These are phyloP conservation scores for Dicrostonyx torquatus DNA, from an alignment of 2,797 vertebrate species.

Conservation along the genomic window DNA sequence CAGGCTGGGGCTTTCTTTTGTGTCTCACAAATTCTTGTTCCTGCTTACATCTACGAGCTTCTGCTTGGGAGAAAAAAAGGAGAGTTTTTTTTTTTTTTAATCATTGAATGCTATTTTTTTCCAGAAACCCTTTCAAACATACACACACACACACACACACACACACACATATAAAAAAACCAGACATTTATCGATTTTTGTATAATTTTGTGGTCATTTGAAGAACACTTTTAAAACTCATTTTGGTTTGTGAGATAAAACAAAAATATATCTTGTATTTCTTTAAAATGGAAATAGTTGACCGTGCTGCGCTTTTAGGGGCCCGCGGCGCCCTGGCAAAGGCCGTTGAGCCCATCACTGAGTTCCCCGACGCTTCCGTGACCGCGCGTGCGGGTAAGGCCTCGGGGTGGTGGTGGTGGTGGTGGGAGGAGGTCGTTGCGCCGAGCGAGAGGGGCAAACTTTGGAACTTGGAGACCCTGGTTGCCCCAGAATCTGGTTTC, in stretches of 20 bases:
- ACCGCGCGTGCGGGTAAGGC: background rate
- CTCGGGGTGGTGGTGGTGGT: background rate
- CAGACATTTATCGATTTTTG: background rate
- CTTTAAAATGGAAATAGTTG: background rate
- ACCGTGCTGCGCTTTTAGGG: background rate
- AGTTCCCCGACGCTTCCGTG: background rate
- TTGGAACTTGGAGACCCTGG: background rate
- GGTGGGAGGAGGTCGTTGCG: background rate
- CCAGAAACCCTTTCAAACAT: background rate
- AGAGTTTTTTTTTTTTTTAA: background rate
- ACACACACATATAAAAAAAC: background rate
- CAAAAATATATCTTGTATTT: background rate
- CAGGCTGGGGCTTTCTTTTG: background rate
- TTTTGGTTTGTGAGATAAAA: conserved; percentile 13
- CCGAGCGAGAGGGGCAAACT: background rate
- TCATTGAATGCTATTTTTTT: background rate
- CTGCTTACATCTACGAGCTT: background rate
- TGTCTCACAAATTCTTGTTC: background rate
- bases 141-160: background rate
- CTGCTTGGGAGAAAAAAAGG: background rate
- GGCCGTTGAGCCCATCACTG: background rate
- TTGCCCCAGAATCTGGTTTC: background rate
- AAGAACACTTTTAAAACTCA: background rate
- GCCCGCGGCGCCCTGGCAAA: background rate
- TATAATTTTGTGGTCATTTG: background rate